Evolutionary conservation across 2,113 vertebrate species (phyloP).

Genomic region (Seriola aureovittata): DNA sequence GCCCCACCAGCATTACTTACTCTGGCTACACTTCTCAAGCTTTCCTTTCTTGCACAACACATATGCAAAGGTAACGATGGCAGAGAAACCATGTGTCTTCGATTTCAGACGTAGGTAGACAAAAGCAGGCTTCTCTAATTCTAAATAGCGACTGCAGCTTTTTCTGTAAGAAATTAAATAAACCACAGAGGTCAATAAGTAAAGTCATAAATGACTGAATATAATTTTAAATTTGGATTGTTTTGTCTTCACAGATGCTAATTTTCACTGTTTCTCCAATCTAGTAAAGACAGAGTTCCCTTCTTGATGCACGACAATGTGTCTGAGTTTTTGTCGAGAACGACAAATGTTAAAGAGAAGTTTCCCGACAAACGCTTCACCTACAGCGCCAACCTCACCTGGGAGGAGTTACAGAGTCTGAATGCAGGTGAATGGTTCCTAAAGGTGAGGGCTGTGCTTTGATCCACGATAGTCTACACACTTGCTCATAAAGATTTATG

Average conservation of each 20-base stretch:
- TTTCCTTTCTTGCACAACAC: too few species aligned
- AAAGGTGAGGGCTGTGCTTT: constrained; percentile 85
- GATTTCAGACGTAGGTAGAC: neutral
- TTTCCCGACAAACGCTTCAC: constrained; percentile 74
- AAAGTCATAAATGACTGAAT: neutral
- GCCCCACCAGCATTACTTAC: too few species aligned
- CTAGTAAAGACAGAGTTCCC: constrained; percentile 85
- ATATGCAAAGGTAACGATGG: too few species aligned
- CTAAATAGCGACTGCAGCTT: too few species aligned
- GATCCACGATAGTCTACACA: neutral
- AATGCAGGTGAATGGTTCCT: constrained; percentile 95
- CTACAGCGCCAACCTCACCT: constrained; percentile 84
- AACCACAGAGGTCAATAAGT: neutral
- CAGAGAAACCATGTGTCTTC: neutral
- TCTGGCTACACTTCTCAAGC: too few species aligned
- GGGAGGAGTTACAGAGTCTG: constrained; percentile 85
- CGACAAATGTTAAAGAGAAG: constrained; percentile 86
- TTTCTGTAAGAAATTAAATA: neutral
- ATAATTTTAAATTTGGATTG: neutral
- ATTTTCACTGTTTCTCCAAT: neutral
- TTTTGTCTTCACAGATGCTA: neutral
- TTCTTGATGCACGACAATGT: constrained; percentile 93
- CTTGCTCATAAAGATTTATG: neutral
- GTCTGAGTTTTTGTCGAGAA: constrained; percentile 84
- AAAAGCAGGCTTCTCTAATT: neutral